Evolutionary conservation across 1,140 invertebrate genomes (phyloP).

Genomic region (Protaetia brevitarsis): DNA sequence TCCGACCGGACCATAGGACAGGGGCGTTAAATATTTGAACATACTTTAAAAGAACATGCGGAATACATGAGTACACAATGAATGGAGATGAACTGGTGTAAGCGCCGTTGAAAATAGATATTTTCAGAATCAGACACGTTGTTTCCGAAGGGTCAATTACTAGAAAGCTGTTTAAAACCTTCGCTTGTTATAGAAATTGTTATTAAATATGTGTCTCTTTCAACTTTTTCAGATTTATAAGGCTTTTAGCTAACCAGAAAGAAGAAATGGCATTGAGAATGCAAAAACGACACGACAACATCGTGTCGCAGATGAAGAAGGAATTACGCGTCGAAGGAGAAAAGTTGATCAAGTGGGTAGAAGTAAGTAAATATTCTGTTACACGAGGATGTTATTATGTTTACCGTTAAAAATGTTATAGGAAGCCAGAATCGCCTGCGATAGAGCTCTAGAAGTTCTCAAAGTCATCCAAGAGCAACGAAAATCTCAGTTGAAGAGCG

Average conservation of each 20-base stretch:
- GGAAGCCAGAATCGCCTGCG: constrained; percentile 32
- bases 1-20: too few species aligned
- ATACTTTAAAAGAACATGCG: too few species aligned
- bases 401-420: constrained; percentile 12
- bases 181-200: too few species aligned
- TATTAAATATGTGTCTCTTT: neutral
- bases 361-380: constrained; percentile 30
- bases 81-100: too few species aligned
- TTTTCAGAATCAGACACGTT: too few species aligned
- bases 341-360: constrained; percentile 37
- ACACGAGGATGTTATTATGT: neutral
- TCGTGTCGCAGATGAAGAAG: constrained; percentile 45
- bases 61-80: too few species aligned
- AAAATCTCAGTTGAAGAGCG: constrained; percentile 32
- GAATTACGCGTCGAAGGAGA: constrained; percentile 42
- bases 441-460: constrained; percentile 33
- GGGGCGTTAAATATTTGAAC: too few species aligned
- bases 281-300: constrained; percentile 43
- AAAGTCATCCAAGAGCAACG: constrained; percentile 34
- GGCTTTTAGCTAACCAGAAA: constrained; percentile 40
- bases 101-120: too few species aligned
- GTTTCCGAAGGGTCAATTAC: too few species aligned
- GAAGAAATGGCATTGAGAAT: constrained; percentile 44
- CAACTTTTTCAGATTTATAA: constrained; percentile 32
- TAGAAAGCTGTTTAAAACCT: too few species aligned